These are phyloP conservation scores for Hypomecis atomaria DNA, from an alignment of 2,888 invertebrate species.

Conservation along the genomic window DNA sequence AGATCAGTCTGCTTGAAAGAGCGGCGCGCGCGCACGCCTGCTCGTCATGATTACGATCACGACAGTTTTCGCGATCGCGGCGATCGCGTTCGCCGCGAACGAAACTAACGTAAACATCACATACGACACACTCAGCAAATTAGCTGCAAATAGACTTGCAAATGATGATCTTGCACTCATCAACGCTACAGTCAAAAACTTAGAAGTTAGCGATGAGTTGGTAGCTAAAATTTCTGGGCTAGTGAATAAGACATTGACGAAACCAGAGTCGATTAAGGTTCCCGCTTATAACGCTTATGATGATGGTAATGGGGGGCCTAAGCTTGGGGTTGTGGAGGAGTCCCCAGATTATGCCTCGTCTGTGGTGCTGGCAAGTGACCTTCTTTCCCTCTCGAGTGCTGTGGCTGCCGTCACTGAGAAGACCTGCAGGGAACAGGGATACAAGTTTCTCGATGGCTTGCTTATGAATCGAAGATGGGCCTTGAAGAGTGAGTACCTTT, in stretches of 20 bases:
- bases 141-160: conserved; percentile 46
- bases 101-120: conserved; percentile 20
- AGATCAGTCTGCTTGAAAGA: conserved; percentile 61
- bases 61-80: conserved; percentile 63
- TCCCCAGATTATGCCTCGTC: conserved; percentile 81
- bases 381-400: conserved; percentile 77
- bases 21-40: conserved; percentile 74
- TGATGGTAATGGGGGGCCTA: conserved; percentile 52
- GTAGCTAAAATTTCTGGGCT: conserved; percentile 60
- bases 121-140: conserved; percentile 50
- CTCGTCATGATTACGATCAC: conserved; percentile 61
- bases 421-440: conserved; percentile 79
- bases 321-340: conserved; percentile 66
- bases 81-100: conserved; percentile 56
- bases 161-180: conserved; percentile 54
- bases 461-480: conserved; percentile 83
- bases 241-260: conserved; percentile 52
- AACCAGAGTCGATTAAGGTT: conserved; percentile 37
- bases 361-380: conserved; percentile 76
- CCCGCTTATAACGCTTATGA: conserved; percentile 51
- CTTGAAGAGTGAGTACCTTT: conserved; percentile 79
- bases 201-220: conserved; percentile 62
- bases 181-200: conserved; percentile 61
- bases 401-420: conserved; percentile 75
- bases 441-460: conserved; percentile 76